These are phyloP conservation scores for Eptesicus fuscus DNA, from an alignment of 2,113 vertebrate genomes.

Conservation along the genomic window DNA sequence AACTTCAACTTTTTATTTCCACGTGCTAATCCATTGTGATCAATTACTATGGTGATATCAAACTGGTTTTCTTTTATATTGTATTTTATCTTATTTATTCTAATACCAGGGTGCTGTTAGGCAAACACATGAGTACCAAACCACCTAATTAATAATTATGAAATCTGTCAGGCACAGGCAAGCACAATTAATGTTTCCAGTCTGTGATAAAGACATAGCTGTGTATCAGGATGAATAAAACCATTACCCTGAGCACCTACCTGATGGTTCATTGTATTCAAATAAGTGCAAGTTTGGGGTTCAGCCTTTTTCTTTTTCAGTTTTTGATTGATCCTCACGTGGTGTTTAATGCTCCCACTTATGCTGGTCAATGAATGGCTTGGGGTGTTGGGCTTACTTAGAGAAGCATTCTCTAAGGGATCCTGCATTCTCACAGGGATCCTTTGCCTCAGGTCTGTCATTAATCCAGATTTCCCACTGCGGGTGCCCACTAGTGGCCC, in stretches of 20 bases:
- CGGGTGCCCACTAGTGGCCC: not conserved
- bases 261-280: not conserved
- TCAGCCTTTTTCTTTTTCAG: not conserved
- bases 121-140: not conserved
- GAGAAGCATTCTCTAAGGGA: too few relatives aligned
- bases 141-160: not conserved
- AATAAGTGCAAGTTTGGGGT: not conserved
- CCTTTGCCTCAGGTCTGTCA: not conserved
- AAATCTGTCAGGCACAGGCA: not conserved
- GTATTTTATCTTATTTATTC: not conserved
- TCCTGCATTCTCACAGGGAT: not conserved
- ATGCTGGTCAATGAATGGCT: not conserved
- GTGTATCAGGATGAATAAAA: not conserved
- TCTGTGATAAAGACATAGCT: not conserved
- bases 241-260: not conserved
- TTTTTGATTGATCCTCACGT: not conserved
- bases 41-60: not conserved
- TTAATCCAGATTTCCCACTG: conserved; percentile 3
- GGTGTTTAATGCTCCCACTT: not conserved
- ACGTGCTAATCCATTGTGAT: conserved; percentile 35
- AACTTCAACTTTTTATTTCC: conserved; percentile 39
- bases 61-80: not conserved
- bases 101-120: conserved; percentile 35
- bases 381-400: not conserved
- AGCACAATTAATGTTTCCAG: not conserved